phyloP scores from a whole-genome alignment of 2,888 invertebrate genomes.

The Cryptus armator region DNA sequence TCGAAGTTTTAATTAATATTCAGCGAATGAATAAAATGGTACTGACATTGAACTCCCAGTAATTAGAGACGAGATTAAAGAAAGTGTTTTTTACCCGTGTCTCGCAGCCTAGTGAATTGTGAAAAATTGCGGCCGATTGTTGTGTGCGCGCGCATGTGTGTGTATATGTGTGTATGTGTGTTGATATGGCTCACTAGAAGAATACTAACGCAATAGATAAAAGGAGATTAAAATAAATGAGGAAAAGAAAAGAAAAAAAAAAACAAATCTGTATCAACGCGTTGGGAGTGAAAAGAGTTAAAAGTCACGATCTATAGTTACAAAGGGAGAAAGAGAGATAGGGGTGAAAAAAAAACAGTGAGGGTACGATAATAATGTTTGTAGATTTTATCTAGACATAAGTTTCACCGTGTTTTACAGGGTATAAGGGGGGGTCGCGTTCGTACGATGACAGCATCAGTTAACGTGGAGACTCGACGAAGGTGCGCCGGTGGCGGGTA shows the following conservation, averaged over 20 bases:
- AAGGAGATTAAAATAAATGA: slow-evolving; percentile 15
- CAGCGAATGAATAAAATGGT: slow-evolving; percentile 6
- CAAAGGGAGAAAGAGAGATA: slow-evolving; percentile 33
- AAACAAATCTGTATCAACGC: slow-evolving; percentile 40
- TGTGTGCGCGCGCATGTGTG: background rate
- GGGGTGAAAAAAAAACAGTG: slow-evolving; percentile 32
- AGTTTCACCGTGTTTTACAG: slow-evolving; percentile 76
- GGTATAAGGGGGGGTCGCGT: slow-evolving; percentile 70
- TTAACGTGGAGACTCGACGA: slow-evolving; percentile 63
- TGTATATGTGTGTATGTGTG: background rate
- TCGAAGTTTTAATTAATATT: slow-evolving; percentile 23
- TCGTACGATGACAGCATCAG: slow-evolving; percentile 66
- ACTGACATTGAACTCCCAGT: slow-evolving; percentile 46
- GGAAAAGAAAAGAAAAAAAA: background rate
- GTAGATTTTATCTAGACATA: slow-evolving; percentile 72
- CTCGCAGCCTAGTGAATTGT: slow-evolving; percentile 65
- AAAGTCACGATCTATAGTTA: slow-evolving; percentile 35
- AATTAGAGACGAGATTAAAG: slow-evolving; percentile 57
- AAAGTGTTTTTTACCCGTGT: slow-evolving; percentile 64
- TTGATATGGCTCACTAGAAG: slow-evolving; percentile 22
- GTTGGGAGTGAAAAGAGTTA: slow-evolving; percentile 26
- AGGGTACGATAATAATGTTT: slow-evolving; percentile 67
- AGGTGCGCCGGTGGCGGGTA: slow-evolving; percentile 53
- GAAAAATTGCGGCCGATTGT: slow-evolving; percentile 16
- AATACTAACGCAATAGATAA: slow-evolving; percentile 36